These are phyloP conservation scores for Presbytis comata DNA, from an alignment of 2,797 vertebrate species.

Conservation along the genomic window DNA sequence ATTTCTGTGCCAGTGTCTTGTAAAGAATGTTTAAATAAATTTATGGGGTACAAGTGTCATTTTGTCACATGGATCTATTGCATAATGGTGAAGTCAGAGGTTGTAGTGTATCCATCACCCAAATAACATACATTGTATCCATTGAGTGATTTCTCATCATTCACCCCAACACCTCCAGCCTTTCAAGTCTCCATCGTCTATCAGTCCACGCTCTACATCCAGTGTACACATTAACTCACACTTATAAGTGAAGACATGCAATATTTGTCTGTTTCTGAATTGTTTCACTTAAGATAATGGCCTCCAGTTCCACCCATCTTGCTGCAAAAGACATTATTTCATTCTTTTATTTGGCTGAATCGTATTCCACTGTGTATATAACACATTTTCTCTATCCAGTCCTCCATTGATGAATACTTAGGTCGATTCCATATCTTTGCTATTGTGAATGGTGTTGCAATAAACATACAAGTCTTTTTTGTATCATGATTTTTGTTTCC, in stretches of 20 bases:
- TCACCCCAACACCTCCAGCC: not conserved
- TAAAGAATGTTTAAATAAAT: not conserved
- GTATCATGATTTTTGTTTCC: not conserved
- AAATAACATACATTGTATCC: not conserved
- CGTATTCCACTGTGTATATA: not conserved
- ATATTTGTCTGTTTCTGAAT: not conserved
- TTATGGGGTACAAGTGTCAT: not conserved
- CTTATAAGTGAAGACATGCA: not conserved
- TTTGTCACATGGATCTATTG: not conserved
- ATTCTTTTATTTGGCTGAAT: not conserved
- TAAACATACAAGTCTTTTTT: not conserved
- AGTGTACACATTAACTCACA: not conserved
- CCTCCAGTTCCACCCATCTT: not conserved
- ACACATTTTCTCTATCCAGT: not conserved
- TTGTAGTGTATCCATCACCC: not conserved
- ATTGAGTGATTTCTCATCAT: not conserved
- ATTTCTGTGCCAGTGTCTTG: not conserved
- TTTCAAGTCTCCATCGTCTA: not conserved
- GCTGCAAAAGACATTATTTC: not conserved
- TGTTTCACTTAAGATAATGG: not conserved
- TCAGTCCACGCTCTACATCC: not conserved
- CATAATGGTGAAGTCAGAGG: not conserved
- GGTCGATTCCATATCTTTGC: not conserved
- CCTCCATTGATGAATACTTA: not conserved
- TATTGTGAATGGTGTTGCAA: not conserved